These are phyloP conservation scores for Sinosuthora webbiana DNA, from an alignment of 2,113 vertebrate species.

Conservation along the genomic window DNA sequence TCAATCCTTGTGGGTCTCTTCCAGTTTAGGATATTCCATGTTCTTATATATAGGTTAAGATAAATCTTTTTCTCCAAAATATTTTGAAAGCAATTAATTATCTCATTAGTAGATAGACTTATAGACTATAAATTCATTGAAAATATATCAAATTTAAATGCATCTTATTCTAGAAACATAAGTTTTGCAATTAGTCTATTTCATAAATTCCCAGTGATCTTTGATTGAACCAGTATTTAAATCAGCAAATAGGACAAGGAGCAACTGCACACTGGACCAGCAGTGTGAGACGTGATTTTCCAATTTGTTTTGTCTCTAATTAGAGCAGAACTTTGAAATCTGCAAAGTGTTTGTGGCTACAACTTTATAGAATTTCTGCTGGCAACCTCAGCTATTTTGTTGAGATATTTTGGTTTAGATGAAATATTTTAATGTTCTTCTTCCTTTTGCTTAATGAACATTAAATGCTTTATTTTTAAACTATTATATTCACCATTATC, in stretches of 20 bases:
- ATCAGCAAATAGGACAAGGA: neutral
- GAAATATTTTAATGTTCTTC: neutral
- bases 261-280: neutral
- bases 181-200: neutral
- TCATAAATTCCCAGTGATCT: neutral
- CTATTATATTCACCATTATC: neutral
- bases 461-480: neutral
- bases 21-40: neutral
- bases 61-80: neutral
- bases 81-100: neutral
- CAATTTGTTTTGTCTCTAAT: neutral
- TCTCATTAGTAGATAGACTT: neutral
- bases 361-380: neutral
- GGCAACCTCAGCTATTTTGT: neutral
- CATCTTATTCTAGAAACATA: neutral
- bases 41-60: neutral
- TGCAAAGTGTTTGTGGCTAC: neutral
- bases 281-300: neutral
- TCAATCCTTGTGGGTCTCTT: neutral
- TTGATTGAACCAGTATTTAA: neutral
- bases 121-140: neutral
- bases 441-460: neutral
- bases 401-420: neutral
- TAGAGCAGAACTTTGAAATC: neutral
- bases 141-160: neutral